Base-by-base conservation (phyloP, 2,113 vertebrate species). In the Meriones unguiculatus region DNA sequence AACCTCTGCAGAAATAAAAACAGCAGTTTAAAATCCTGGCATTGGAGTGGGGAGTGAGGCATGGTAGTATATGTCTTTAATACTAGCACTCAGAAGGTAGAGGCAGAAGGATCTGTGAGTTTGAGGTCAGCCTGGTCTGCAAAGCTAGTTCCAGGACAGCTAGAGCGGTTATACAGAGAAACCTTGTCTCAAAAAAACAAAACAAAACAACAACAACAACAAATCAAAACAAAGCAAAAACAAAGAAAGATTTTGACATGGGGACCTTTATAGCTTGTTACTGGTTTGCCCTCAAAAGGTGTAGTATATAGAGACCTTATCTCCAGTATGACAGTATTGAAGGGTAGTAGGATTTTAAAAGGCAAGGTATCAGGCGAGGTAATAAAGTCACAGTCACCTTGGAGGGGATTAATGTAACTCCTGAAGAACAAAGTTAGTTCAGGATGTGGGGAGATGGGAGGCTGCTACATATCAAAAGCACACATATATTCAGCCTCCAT, bases 1-100 rank as follows among this genome's bases (percentile, higher is more conserved):
- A 88, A 93, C 24, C 91, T 93, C 2, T 46, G 22, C 20, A 76
- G 93, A 97, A 98, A 98, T 93, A 96, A 95, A 94, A 95, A 89
- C 88, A 76, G 69, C 2, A 0, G 93, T 84, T 62, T 84, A 84
- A 84, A 22, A 64, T 64, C 57, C 13, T 28, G 57, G 28, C 81
- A 38, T 84, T 67, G 35, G 10, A 72, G 35, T 35, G 32, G 75
- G 35, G 10, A 72, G 35, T 35, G 32, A 70, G 69, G 32, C 15
- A n/a, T 70, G 32, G 69, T 70, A 15, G 32, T 17, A 3, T 15
- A 35, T 7, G 14, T 14, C 15, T 38, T 72, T 72, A 38, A 72
- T 72, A 15, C 35, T 7, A 72, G 35, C 35, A n/a, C 35, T 72
- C 17, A 6, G 35, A 35, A n/a, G 35, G 35, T 18, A 20, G 17